These are phyloP conservation scores for Ceratoteleas bidentatus DNA, from an alignment of 1,140 invertebrate species.

Conservation along the genomic window DNA sequence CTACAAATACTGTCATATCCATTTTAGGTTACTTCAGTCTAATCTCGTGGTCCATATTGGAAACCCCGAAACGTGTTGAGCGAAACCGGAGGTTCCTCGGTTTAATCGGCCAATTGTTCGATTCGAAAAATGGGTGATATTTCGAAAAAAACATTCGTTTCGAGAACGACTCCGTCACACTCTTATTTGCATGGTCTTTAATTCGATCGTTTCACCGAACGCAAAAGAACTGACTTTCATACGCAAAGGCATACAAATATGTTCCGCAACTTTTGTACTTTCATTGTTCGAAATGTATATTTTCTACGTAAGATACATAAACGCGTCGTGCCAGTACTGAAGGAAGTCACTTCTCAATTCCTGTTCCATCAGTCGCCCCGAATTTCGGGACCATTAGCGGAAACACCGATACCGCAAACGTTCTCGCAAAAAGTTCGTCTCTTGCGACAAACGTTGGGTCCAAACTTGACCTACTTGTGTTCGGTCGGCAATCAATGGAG, in stretches of 20 bases:
- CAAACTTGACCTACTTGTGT: too few species aligned
- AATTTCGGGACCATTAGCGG: constrained; percentile 16
- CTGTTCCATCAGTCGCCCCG: constrained; percentile 37
- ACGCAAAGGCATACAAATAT: constrained; percentile 60
- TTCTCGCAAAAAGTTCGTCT: too few species aligned
- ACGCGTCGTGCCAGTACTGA: constrained; percentile 61
- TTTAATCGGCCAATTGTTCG: too few species aligned
- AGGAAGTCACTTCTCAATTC: constrained; percentile 31
- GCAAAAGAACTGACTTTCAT: constrained; percentile 68
- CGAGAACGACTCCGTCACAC: constrained; percentile 7
- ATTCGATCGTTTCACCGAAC: constrained; percentile 59
- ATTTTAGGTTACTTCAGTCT: too few species aligned
- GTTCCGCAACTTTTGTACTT: constrained; percentile 66
- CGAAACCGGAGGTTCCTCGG: too few species aligned
- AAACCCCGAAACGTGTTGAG: too few species aligned
- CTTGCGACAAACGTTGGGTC: too few species aligned
- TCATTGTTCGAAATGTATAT: constrained; percentile 65
- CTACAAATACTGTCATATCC: too few species aligned
- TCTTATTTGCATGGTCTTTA: constrained; percentile 36
- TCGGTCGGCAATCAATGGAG: too few species aligned
- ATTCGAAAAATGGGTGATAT: too few species aligned
- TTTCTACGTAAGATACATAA: constrained; percentile 63
- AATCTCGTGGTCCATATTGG: too few species aligned
- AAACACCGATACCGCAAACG: not conserved
- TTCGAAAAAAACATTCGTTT: not conserved